Percentiles rank a stretch among this genome's conserved stretches.
Conservation (phyloP, 2,797 vertebrate genomes). For the Neosalanx taihuensis region DNA sequence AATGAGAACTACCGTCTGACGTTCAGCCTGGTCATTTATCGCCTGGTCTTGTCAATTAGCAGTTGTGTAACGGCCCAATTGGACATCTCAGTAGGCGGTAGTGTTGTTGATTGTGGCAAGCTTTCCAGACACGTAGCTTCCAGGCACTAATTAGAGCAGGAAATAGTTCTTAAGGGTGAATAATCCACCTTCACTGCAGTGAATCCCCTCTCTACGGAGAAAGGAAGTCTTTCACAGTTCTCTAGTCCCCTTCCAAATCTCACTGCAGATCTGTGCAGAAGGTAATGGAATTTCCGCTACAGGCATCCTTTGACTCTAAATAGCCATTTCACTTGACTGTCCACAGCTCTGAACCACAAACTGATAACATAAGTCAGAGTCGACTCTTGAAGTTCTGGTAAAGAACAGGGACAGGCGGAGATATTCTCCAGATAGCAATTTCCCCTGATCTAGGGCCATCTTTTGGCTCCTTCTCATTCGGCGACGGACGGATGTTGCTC, state of each 20-base stretch:
- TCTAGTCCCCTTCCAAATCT: conserved; percentile 2
- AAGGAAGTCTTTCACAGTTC: neutral
- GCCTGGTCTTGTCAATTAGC: conserved; percentile 36
- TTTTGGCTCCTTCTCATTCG: conserved; percentile 62
- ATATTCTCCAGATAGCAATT: conserved; percentile 72
- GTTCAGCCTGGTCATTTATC: conserved; percentile 31
- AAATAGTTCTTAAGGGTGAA: conserved; percentile 36
- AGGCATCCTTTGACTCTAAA: conserved; percentile 60
- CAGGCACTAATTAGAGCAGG: conserved; percentile 33
- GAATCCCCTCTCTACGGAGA: neutral
- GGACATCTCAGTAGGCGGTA: conserved; percentile 25
- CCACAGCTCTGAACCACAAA: conserved; percentile 53
- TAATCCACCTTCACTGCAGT: conserved; percentile 19
- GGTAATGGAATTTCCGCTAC: conserved; percentile 66
- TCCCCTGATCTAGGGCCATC: conserved; percentile 59
- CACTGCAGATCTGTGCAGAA: conserved; percentile 47
- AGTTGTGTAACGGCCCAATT: conserved; percentile 29
- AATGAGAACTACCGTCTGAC: conserved; percentile 24
- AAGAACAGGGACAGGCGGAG: conserved; percentile 47
- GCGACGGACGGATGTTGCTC: conserved; percentile 67
- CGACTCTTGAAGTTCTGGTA: conserved; percentile 56
- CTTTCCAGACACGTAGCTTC: conserved; percentile 34
- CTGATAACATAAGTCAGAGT: conserved; percentile 69
- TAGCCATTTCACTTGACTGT: conserved; percentile 63
- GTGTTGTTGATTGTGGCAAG: conserved; percentile 30